Evolutionary conservation across 1,140 invertebrate species (phyloP).

Genomic region (Colletes latitarsis): DNA sequence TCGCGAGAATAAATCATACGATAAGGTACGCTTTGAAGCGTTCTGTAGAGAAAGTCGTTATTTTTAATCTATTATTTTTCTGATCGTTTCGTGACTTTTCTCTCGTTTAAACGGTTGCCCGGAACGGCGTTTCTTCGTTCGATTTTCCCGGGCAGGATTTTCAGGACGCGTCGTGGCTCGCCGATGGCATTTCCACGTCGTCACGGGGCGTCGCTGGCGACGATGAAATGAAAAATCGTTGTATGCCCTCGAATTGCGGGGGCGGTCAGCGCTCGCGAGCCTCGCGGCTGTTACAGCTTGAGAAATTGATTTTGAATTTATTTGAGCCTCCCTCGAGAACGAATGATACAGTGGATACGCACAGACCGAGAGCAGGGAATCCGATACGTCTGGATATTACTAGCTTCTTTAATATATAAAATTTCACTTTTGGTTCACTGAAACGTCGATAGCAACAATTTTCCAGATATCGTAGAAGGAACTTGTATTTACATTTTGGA

Average conservation of each 20-base stretch:
- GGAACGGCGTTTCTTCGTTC: neutral
- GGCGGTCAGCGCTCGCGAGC: constrained; percentile 5
- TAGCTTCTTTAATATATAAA: no score
- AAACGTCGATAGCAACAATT: no score
- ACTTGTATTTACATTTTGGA: no score
- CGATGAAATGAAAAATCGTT: neutral
- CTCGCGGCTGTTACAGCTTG: constrained; percentile 20
- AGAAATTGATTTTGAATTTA: constrained; percentile 62
- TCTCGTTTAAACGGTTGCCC: no score
- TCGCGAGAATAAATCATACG: no score
- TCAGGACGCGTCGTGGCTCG: neutral
- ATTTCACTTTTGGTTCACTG: no score
- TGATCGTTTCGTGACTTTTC: no score
- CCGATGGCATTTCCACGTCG: neutral
- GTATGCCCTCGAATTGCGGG: neutral
- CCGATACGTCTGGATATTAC: constrained; percentile 23
- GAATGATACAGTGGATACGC: constrained; percentile 47
- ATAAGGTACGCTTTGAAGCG: no score
- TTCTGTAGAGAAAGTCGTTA: no score
- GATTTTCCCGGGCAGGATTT: neutral
- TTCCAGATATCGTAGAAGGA: no score
- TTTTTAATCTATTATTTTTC: no score
- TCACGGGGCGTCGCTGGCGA: neutral
- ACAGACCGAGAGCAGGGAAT: constrained; percentile 24
- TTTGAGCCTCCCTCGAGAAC: constrained; percentile 34